Base-by-base conservation (phyloP, 2,888 invertebrate species). In the Eupithecia vulgata region DNA sequence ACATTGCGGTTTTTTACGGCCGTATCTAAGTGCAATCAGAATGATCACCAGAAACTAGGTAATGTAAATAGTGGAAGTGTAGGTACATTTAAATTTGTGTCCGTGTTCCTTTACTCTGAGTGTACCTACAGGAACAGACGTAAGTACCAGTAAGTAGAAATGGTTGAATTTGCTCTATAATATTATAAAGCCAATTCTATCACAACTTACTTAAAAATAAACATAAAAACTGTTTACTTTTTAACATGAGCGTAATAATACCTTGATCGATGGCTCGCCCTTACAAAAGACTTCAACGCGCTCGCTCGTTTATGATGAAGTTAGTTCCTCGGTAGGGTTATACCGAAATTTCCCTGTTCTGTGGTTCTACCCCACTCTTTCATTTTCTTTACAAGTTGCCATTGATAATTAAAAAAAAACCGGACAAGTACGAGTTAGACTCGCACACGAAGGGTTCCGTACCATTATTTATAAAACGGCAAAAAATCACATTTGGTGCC, bases 251-350 rank as follows among this genome's bases (percentile, higher is more conserved):
- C 17, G 48, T 3, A n/a, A 48, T 30, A 48, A n/a, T 21, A 59
- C 30, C 15, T 30, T n/a, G 30, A 30, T 59, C 59, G 5, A 15
- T 30, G 4, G n/a, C 45, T 71, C 25, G 34, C 17, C 57, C 59
- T 45, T 68, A 65, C 72, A 66, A 69, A 73, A 73, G 72, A 73
- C 25, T 69, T 73, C 69, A 73, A 73, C 72, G 72, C 72, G 69
- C 57, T 61, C 59, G 25, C 34, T 34, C 7, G 25, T 25, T 59
- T 30, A 15, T 13, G 12, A 30, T 30, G 6, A 17, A 30, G 59
- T 30, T 61, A 34, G 17, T 61, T 61, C 13, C 21, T 57, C 12
- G 52, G 5, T 57, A 57, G 52, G 52, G 10, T 25, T 25, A 21
- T 1, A 52, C 5, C 4, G 12, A 52, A n/a, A 52, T 12, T 21